Conservation (phyloP, 2,888 invertebrate species). For the Pocota personata region DNA sequence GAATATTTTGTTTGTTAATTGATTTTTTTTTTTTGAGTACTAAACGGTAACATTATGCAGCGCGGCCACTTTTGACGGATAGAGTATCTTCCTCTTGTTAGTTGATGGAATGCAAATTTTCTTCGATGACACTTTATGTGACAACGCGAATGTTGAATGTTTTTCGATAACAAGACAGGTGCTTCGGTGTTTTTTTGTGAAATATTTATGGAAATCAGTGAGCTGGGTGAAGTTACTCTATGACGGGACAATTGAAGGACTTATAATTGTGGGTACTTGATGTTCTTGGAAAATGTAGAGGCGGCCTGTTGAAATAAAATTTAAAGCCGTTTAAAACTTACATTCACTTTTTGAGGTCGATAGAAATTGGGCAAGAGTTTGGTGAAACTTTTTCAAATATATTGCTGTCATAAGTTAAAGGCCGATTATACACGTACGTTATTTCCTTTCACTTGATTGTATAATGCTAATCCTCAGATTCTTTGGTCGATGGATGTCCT, state of each 20-base stretch:
- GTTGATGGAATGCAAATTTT: not conserved
- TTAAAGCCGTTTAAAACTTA: not conserved
- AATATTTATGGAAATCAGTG: not conserved
- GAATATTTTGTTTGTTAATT: not conserved
- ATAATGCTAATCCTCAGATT: no score
- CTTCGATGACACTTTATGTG: slow-evolving; percentile 4
- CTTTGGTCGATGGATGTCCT: no score
- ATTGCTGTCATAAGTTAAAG: no score
- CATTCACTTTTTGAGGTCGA: not conserved
- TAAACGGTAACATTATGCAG: not conserved
- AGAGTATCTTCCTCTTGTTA: slow-evolving; percentile 6
- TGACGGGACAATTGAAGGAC: not conserved
- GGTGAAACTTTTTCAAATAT: not conserved
- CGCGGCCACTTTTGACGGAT: not conserved
- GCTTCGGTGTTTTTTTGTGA: not conserved
- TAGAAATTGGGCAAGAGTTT: not conserved
- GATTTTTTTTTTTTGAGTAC: not conserved
- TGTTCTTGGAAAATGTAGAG: not conserved
- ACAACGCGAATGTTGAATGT: slow-evolving; percentile 13
- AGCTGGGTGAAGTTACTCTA: not conserved
- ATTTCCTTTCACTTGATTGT: no score
- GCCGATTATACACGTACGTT: no score
- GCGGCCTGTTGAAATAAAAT: not conserved
- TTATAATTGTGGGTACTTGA: not conserved
- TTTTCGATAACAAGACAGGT: not conserved